Evolutionary conservation across 1,140 invertebrate species (phyloP).

Genomic region (Diachasma alloeum): DNA sequence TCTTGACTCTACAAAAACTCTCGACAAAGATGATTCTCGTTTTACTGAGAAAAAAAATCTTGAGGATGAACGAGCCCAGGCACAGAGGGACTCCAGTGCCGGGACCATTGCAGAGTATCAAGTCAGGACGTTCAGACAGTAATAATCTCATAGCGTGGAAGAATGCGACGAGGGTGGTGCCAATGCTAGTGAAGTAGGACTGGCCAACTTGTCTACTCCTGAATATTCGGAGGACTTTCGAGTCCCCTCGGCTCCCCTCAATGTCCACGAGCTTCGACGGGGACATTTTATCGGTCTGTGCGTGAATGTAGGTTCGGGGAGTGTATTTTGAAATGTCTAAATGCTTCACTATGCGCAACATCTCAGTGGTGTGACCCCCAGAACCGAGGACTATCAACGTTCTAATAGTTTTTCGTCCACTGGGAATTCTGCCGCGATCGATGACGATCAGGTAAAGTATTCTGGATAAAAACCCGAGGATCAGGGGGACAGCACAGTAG

Average conservation of each 20-base stretch:
- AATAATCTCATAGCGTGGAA: constrained; percentile 76
- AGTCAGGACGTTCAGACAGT: constrained; percentile 74
- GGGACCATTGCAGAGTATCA: constrained; percentile 93
- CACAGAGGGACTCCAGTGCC: constrained; percentile 94
- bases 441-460: not conserved
- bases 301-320: constrained; percentile 81
- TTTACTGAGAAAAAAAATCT: constrained; percentile 72
- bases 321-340: constrained; percentile 70
- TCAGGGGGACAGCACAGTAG: not conserved
- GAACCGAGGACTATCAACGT: constrained; percentile 71
- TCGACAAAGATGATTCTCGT: constrained; percentile 90
- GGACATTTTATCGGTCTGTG: constrained; percentile 82
- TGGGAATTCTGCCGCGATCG: not conserved
- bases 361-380: constrained; percentile 88
- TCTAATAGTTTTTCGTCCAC: constrained; percentile 39
- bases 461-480: not conserved
- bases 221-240: constrained; percentile 73
- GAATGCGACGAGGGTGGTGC: constrained; percentile 79
- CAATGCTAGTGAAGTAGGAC: constrained; percentile 80
- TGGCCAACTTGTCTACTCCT: constrained; percentile 90
- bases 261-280: constrained; percentile 69
- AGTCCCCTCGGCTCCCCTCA: constrained; percentile 62
- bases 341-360: constrained; percentile 75
- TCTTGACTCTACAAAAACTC: constrained; percentile 91
- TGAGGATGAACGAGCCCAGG: constrained; percentile 73